phyloP scores from a whole-genome alignment of 2,113 vertebrate genomes.

The Poeciliopsis retropinna region DNA sequence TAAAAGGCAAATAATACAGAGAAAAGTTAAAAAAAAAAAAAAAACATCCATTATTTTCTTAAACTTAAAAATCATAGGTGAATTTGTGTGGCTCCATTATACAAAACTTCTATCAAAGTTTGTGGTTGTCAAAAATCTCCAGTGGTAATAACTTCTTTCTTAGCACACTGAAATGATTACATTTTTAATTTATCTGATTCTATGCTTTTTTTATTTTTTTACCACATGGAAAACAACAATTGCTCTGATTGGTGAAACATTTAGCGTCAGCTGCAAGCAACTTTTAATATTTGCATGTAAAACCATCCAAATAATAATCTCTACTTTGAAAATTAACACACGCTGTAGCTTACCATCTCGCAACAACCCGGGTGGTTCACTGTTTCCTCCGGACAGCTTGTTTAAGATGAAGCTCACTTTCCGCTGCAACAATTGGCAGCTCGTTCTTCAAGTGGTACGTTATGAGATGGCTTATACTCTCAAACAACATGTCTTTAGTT shows the following conservation, averaged over 20 bases:
- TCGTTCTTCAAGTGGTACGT: slow-evolving; percentile 91
- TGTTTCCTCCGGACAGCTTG: slow-evolving; percentile 87
- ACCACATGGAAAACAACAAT: background rate
- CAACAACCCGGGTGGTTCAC: slow-evolving; percentile 59
- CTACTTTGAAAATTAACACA: background rate
- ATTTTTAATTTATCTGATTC: background rate
- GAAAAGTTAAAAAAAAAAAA: background rate
- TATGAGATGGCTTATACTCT: slow-evolving; percentile 97
- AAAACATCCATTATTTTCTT: background rate
- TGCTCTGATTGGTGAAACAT: no score
- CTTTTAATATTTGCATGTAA: background rate
- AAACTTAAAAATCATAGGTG: background rate
- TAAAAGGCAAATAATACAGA: background rate
- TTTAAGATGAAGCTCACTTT: slow-evolving; percentile 93
- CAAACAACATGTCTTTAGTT: slow-evolving; percentile 96
- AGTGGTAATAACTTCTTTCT: background rate
- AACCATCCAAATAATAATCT: background rate
- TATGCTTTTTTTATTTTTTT: background rate
- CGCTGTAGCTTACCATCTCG: slow-evolving; percentile 38
- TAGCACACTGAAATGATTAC: background rate
- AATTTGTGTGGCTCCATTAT: background rate
- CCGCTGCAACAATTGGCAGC: slow-evolving; percentile 93
- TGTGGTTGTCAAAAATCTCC: background rate
- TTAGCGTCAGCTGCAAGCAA: background rate
- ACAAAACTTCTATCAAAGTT: background rate